Base-by-base conservation (phyloP, 2,797 vertebrate species). In the Notolabrus celidotus region DNA sequence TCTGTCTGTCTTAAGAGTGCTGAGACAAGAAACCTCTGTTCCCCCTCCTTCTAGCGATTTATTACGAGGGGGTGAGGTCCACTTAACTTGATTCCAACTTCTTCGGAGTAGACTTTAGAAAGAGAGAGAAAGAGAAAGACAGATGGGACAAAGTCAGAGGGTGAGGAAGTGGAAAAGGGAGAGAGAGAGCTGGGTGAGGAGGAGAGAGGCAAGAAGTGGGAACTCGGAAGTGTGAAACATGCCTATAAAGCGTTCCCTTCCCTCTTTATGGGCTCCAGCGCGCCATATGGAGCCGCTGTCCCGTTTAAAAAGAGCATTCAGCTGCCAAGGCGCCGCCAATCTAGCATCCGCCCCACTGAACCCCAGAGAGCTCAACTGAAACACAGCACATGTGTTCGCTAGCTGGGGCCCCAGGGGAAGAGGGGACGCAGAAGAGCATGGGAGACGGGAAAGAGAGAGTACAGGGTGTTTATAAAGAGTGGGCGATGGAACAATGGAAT, bases 141-240 rank as follows among this genome's bases (percentile, higher is more conserved):
- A 84, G 51, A 86, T 86, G 69, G 81, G 79, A 60, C 36, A 31
- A 76, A 82, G 74, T 74, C 73, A 69, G 27, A 45, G 71, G 53
- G 36, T 57, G 51, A 76, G 59, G 43, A 71, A 67, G 70, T 69
- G 53, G 56, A 86, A 82, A 71, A 53, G 67, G 63, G 63, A 57
- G 69, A 45, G 42, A 46, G 77, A 53, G 56, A 65, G 45, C 36
- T 38, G 71, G 65, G 45, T 39, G 63, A 80, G 69, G 46, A 64
- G 69, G 54, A 70, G 77, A 82, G 76, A 80, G 80, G 67, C 68
- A 84, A 84, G 34, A 88, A 87, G 67, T 68, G 77, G 90, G 73
- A 87, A 89, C 74, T 92, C 78, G 84, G 93, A 94, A 94, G 93
- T 94, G 94, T 92, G 92, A 94, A 94, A 94, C 93, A 93, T 90